Conservation (phyloP, 2,113 vertebrate species). For the Hemicordylus capensis region DNA sequence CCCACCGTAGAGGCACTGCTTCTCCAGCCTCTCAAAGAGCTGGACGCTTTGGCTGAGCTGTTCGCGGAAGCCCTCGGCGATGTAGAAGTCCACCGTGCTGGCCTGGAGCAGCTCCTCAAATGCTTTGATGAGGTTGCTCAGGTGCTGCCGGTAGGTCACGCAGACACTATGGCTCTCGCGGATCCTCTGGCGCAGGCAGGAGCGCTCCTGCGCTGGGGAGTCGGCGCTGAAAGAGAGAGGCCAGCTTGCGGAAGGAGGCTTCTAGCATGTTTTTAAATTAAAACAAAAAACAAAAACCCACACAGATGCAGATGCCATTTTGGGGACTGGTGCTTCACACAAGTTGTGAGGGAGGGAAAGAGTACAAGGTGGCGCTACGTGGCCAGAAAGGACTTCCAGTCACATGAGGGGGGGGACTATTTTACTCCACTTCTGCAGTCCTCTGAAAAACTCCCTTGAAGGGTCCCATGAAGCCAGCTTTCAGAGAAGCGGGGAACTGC, state of each 20-base stretch:
- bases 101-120: constrained; percentile 88
- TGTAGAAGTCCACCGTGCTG: constrained; percentile 78
- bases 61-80: constrained; percentile 83
- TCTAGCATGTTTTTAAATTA: too few species aligned
- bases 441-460: background rate
- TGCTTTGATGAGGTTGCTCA: constrained; percentile 79
- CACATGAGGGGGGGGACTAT: background rate
- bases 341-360: background rate
- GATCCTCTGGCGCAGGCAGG: constrained; percentile 86
- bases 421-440: background rate
- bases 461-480: background rate
- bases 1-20: constrained; percentile 82
- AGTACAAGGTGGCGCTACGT: background rate
- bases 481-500: background rate
- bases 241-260: constrained; percentile 48
- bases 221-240: constrained; percentile 79
- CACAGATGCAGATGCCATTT: constrained; percentile 38
- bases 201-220: constrained; percentile 88
- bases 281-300: too few species aligned
- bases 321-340: background rate
- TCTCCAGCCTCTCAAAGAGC: constrained; percentile 82
- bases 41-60: constrained; percentile 83
- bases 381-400: background rate
- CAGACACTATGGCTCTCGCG: constrained; percentile 83
- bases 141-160: constrained; percentile 79